Conservation (phyloP, 2,888 invertebrate genomes). For the Choristoneura rosaceana region DNA sequence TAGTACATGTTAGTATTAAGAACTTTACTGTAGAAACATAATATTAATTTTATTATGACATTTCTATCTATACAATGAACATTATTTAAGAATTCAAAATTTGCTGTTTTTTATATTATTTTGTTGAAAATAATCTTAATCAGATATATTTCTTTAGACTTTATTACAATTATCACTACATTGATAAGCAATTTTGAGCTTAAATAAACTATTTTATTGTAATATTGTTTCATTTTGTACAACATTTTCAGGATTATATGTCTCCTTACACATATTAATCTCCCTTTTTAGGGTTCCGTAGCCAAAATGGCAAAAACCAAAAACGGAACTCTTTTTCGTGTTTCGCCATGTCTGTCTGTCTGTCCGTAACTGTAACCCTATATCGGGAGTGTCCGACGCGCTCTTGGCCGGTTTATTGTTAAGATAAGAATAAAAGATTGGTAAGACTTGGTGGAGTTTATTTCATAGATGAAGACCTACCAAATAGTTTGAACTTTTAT, state of each 20-base stretch:
- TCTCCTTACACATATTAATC: neutral
- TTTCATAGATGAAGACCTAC: no score
- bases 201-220: constrained; percentile 84
- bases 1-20: constrained; percentile 61
- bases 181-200: constrained; percentile 75
- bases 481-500: no score
- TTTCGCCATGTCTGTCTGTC: no score
- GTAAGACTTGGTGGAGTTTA: no score
- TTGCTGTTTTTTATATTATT: constrained; percentile 32
- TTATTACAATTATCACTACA: constrained; percentile 66
- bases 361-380: no score
- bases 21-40: constrained; percentile 44
- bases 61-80: constrained; percentile 20
- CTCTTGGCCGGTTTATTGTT: no score
- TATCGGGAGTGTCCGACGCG: no score
- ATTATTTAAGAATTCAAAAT: constrained; percentile 35
- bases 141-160: constrained; percentile 65
- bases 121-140: constrained; percentile 36
- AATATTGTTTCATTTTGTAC: constrained; percentile 47
- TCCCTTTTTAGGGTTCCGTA: no score
- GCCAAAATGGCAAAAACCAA: no score
- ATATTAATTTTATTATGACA: constrained; percentile 27
- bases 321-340: no score
- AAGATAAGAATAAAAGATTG: no score
- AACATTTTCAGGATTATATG: neutral